Conservation (phyloP, 2,113 vertebrate species). For the Isurus oxyrinchus region DNA sequence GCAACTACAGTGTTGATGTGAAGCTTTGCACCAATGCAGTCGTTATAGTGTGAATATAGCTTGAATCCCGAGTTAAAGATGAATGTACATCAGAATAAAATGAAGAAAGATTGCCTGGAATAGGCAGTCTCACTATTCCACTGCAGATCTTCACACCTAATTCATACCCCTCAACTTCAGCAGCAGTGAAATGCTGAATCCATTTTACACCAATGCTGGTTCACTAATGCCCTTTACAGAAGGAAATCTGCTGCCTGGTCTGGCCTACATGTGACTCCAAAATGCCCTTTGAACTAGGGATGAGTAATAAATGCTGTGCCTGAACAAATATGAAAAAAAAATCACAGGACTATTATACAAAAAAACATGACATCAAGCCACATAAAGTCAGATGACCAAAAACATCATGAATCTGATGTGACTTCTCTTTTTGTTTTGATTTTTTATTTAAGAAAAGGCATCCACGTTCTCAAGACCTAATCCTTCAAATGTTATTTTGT, state of each 20-base stretch:
- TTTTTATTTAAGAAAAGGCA: background rate
- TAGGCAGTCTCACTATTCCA: background rate
- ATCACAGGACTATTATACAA: too few relatives aligned
- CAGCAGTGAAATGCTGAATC: background rate
- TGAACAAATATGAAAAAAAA: too few relatives aligned
- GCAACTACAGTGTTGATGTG: background rate
- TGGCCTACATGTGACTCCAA: too few relatives aligned
- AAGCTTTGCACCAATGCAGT: background rate
- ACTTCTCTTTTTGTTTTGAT: too few relatives aligned
- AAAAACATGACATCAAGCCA: too few relatives aligned
- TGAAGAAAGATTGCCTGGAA: background rate
- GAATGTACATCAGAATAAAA: background rate
- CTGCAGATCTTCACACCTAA: background rate
- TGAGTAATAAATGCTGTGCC: too few relatives aligned
- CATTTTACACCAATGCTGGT: background rate
- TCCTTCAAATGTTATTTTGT: background rate
- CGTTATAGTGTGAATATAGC: background rate
- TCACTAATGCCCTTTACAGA: too few relatives aligned
- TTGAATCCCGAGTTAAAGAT: background rate
- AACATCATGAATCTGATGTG: background rate
- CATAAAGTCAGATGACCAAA: too few relatives aligned
- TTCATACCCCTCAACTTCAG: background rate
- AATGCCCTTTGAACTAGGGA: too few relatives aligned
- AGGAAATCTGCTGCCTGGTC: too few relatives aligned
- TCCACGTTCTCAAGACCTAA: background rate